Base-by-base conservation (phyloP, 2,113 vertebrate species). In the Platichthys flesus region DNA sequence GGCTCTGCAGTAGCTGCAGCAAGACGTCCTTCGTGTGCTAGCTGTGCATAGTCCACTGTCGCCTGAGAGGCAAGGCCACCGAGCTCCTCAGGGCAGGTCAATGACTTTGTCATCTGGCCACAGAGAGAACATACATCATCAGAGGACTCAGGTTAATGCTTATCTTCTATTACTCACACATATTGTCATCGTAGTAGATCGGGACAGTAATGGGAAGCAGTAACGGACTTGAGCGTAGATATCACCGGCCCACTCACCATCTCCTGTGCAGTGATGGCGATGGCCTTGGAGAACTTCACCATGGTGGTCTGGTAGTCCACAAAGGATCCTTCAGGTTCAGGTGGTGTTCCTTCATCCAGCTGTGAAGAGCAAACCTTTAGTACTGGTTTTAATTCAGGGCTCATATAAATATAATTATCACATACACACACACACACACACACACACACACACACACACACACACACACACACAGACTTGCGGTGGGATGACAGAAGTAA, bases 221-320 rank as follows among this genome's bases (percentile, higher is more conserved):
- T 26, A 26, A 26, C 26, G 75, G 28, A 71, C 45, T 26, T 14
- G 52, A 42, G 2, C 21, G 28, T 51, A 1, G 35, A 59, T 69
- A 59, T 42, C 26, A 3, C 5, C 3, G 31, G 13, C 37, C 21
- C 62, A 57, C 95, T 96, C 93, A 99, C 98, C 98, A 99, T 99
- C 93, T 99, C 98, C 87, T 99, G 98, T 40, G 98, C 96, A 4
- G 97, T 99, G 73, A 99, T 96, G 0, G 97, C 97, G 51, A 99
- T 97, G 58, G 97, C 97, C 93, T 99, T 99, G 79, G 97, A 98
- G 62, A 96, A 98, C 90, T 98, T 99, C 77, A 99, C 98, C 93
- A 97, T 98, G 0, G 98, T 98, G 15, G 98, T 99, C 93, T 99
- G 98, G 90, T 97, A 99, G 89, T 99, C 98, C 45, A 99, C 98